Percentiles rank a stretch among this genome's conserved stretches.
Conservation (phyloP, 1,140 invertebrate species). For the Asobara japonica region DNA sequence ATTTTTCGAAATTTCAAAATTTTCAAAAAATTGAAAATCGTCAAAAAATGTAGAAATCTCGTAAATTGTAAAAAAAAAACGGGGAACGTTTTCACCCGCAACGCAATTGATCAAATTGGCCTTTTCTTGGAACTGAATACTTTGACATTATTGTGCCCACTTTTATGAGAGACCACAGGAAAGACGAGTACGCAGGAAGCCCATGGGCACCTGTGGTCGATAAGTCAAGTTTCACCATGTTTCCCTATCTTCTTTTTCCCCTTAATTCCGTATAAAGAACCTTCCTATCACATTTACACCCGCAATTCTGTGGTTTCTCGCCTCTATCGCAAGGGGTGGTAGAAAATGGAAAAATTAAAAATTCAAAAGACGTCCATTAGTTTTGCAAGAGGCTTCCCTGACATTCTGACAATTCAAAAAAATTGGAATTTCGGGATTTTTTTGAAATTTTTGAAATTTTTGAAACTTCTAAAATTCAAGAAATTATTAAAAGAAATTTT, state of each 20-base stretch:
- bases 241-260: not conserved
- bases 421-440: not conserved
- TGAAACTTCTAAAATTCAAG: too few relatives aligned
- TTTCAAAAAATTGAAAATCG: too few relatives aligned
- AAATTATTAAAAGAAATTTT: not conserved
- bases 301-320: not conserved
- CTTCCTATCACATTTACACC: slow-evolving; percentile 5
- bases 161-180: not conserved
- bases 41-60: too few relatives aligned
- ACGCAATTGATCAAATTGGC: not conserved
- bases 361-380: not conserved
- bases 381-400: too few relatives aligned
- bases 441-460: too few relatives aligned
- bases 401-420: too few relatives aligned
- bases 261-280: not conserved
- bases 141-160: not conserved
- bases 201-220: not conserved
- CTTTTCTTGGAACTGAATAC: not conserved
- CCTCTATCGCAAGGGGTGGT: not conserved
- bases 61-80: not conserved
- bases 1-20: too few relatives aligned
- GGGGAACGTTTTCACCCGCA: too few relatives aligned
- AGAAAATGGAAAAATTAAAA: not conserved
- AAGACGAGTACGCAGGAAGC: slow-evolving; percentile 7
- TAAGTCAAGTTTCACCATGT: slow-evolving; percentile 5